Evolutionary conservation across 1,140 invertebrate species (phyloP).

Genomic region (Trichonephila clavipes): DNA sequence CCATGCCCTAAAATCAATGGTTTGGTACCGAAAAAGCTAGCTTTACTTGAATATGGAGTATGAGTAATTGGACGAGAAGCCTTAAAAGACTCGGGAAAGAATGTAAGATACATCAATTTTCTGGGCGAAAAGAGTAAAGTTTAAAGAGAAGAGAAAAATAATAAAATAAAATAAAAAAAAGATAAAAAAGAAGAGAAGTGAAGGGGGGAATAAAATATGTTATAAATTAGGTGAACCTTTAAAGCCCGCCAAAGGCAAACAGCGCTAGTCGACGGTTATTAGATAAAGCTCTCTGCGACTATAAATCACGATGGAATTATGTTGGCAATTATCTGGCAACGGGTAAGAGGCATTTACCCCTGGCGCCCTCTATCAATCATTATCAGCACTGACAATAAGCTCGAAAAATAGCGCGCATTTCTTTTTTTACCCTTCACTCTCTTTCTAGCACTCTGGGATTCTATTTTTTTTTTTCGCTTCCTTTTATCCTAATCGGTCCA

Average conservation of each 20-base stretch:
- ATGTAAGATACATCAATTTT: conserved; percentile 77
- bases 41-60: conserved; percentile 54
- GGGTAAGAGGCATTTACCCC: conserved; percentile 77
- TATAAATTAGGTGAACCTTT: conserved; percentile 77
- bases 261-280: conserved; percentile 75
- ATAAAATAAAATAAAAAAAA: conserved; percentile 50
- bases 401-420: conserved; percentile 73
- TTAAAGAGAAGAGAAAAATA: conserved; percentile 57
- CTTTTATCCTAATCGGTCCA: conserved; percentile 61
- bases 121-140: conserved; percentile 70
- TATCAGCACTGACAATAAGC: conserved; percentile 77
- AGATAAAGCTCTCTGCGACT: conserved; percentile 76
- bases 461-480: background rate
- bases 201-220: conserved; percentile 73
- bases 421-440: conserved; percentile 41
- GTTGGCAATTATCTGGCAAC: conserved; percentile 77
- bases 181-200: background rate
- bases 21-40: conserved; percentile 50
- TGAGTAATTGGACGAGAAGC: conserved; percentile 74
- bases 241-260: conserved; percentile 76
- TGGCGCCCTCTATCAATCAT: conserved; percentile 77
- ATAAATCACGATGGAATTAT: conserved; percentile 77
- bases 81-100: conserved; percentile 72
- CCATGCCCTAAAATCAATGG: conserved; percentile 68
- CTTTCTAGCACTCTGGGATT: conserved; percentile 6